Evolutionary conservation across 1,140 invertebrate species (phyloP).

Genomic region (Zaprionus africanus): DNA sequence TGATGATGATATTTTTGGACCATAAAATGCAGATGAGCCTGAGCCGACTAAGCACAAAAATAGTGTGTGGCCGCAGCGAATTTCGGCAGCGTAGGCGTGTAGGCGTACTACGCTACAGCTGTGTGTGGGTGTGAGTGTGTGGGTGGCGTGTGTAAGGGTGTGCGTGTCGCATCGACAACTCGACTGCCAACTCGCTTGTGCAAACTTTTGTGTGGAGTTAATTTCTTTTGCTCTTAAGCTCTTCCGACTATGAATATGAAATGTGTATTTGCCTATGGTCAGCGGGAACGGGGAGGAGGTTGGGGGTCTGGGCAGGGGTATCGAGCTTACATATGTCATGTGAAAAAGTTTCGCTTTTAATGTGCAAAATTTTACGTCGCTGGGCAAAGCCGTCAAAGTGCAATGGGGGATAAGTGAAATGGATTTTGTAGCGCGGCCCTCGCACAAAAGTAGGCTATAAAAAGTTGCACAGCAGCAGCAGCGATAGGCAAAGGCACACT

Average conservation of each 20-base stretch:
- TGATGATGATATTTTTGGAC: conserved; percentile 80
- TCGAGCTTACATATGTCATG: conserved; percentile 76
- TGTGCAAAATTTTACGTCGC: conserved; percentile 77
- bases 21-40: conserved; percentile 82
- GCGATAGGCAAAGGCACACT: background rate
- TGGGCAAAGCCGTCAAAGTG: conserved; percentile 74
- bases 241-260: conserved; percentile 76
- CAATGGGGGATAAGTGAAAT: conserved; percentile 74
- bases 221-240: conserved; percentile 77
- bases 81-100: conserved; percentile 6
- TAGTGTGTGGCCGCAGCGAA: conserved; percentile 60
- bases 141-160: conserved; percentile 1
- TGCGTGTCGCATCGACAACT: conserved; percentile 43
- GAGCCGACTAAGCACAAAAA: conserved; percentile 80
- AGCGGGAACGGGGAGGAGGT: background rate
- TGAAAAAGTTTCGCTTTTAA: conserved; percentile 79
- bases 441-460: conserved; percentile 45
- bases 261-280: conserved; percentile 76
- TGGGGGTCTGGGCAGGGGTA: background rate
- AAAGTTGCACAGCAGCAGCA: background rate
- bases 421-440: conserved; percentile 60
- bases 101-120: background rate
- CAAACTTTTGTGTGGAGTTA: conserved; percentile 63
- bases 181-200: conserved; percentile 35
- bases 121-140: background rate